Base-by-base conservation (phyloP, 2,888 invertebrate genomes). In the Automeris io region DNA sequence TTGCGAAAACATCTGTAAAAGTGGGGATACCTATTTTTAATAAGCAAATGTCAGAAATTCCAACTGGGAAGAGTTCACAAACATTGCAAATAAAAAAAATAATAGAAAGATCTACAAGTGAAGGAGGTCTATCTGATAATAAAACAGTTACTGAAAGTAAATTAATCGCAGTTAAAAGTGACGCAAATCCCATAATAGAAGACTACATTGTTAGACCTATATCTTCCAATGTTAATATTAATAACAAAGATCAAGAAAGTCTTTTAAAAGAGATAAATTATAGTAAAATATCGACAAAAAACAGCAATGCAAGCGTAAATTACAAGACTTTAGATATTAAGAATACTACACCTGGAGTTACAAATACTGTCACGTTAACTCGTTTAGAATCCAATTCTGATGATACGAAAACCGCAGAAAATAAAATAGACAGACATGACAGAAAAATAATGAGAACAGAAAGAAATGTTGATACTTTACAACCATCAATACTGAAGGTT, bases 11-110 rank as follows among this genome's bases (percentile, higher is more conserved):
- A 25, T 39, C 22, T 9, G 35, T 54, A 29, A 41, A 43, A 35
- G 29, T 45, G 29, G 49, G 45, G 1, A 44, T 39, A 38, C 59
- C 61, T 18, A 45, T 47, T 5, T 47, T 45, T n/a, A 39, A 49
- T 25, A 45, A 47, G 0, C 37, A 43, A n/a, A 21, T 41, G 23
- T 33, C 41, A 3, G 46, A 45, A 34, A 23, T 9, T 18, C 16
- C 6, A n/a, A 29, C n/a, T 8, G 16, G 4, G n/a, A 29, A 16
- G n/a, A 29, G 16, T 16, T 16, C 29, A n/a, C 29, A 29, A 29
- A 16, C n/a, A 4, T n/a, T 16, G 3, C n/a, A 29, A 16, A 3
- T 16, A 8, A 16, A 16, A n/a, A 29, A 29, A 6, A 16, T n/a
- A 1, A 29, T 29, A 7, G 29, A 29, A 29, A 29, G n/a, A 6